Conservation (phyloP, 2,797 vertebrate genomes). For the Telmatherina bonti region DNA sequence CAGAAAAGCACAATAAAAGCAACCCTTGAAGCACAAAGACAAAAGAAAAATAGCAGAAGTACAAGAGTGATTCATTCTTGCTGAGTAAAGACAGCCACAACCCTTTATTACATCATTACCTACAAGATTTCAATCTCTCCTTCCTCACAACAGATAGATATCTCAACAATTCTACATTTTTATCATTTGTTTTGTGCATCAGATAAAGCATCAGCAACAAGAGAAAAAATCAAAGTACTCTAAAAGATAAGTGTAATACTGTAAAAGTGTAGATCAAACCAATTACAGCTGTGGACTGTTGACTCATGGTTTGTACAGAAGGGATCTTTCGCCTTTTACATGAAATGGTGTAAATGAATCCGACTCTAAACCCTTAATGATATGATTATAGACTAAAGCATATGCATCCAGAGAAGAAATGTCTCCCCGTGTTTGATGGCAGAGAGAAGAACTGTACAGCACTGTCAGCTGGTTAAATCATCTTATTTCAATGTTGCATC, state of each 20-base stretch:
- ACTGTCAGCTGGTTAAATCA: not conserved
- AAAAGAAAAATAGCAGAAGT: too few species aligned
- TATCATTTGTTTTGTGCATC: not conserved
- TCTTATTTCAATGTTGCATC: not conserved
- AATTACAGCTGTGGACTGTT: constrained; percentile 1
- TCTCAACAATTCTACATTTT: not conserved
- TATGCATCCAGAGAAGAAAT: constrained; percentile 2
- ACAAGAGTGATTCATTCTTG: too few species aligned
- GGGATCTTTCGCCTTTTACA: constrained; percentile 5
- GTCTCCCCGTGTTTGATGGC: not conserved
- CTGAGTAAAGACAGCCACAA: not conserved
- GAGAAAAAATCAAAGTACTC: not conserved
- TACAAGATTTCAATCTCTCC: not conserved
- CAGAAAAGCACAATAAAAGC: too few species aligned
- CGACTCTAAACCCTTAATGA: constrained; percentile 16
- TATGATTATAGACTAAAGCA: constrained; percentile 21
- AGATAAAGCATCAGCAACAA: not conserved
- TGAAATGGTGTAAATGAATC: constrained; percentile 16
- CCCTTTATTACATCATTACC: not conserved
- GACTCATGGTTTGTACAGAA: not conserved
- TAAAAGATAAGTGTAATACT: not conserved
- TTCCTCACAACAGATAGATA: not conserved
- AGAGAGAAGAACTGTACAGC: too few species aligned
- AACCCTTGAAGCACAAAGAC: too few species aligned
- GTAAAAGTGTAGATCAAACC: not conserved